Evolutionary conservation across 2,113 vertebrate species (phyloP).

Genomic region (Martes martes): DNA sequence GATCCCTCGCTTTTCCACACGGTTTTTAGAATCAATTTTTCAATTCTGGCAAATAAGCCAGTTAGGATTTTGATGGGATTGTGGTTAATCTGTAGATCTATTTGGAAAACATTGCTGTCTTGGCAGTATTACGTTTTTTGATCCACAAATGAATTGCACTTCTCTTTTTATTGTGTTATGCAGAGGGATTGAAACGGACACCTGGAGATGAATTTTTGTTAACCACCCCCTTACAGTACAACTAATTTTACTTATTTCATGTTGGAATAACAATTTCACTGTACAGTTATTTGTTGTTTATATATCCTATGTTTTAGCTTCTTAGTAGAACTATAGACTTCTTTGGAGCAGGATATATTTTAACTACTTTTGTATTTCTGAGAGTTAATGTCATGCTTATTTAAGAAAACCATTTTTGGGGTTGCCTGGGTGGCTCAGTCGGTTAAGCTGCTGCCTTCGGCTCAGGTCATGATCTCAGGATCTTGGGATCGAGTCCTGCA

Average conservation of each 20-base stretch:
- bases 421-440: too few relatives aligned
- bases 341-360: neutral
- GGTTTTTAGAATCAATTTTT: neutral
- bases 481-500: too few relatives aligned
- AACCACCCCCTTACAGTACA: neutral
- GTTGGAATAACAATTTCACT: neutral
- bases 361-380: constrained; percentile 17
- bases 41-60: neutral
- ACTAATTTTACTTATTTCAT: constrained; percentile 25
- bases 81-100: neutral
- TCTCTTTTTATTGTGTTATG: constrained; percentile 3
- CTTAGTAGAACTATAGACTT: neutral
- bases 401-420: neutral
- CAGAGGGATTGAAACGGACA: neutral
- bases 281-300: neutral
- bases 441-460: too few relatives aligned
- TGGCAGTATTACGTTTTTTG: neutral
- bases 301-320: neutral
- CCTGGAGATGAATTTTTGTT: neutral
- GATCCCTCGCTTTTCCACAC: neutral
- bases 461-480: too few relatives aligned
- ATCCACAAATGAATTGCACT: neutral
- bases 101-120: neutral
- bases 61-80: constrained; percentile 2
- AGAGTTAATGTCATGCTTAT: neutral